Evolutionary conservation across 2,797 vertebrate species (phyloP).

Genomic region (Sternotherus odoratus): DNA sequence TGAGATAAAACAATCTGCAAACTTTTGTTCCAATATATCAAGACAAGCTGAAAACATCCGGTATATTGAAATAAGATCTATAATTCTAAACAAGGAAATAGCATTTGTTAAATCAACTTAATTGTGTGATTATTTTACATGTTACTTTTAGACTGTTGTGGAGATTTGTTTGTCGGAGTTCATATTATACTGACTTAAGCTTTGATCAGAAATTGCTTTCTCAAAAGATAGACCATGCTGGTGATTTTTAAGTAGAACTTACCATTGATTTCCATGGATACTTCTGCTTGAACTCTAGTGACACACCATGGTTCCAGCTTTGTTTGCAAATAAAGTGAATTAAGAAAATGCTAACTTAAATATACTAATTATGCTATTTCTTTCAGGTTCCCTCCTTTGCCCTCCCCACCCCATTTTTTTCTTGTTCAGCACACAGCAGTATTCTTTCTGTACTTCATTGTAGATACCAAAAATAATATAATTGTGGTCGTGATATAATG

Average conservation of each 20-base stretch:
- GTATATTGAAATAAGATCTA: constrained; percentile 49
- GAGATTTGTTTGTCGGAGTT: constrained; percentile 17
- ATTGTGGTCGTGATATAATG: not conserved
- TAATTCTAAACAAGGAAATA: constrained; percentile 49
- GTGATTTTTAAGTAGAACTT: not conserved
- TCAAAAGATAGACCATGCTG: not conserved
- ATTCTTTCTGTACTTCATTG: not conserved
- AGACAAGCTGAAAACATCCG: constrained; percentile 58
- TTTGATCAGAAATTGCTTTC: not conserved
- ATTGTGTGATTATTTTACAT: not conserved
- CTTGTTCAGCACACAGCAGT: not conserved
- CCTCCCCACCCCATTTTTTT: not conserved
- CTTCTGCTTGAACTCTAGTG: not conserved
- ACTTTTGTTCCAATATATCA: constrained; percentile 38
- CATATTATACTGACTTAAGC: not conserved
- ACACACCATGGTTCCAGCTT: not conserved
- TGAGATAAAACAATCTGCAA: constrained; percentile 30
- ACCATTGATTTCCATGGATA: not conserved
- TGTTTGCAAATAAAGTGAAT: not conserved
- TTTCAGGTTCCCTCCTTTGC: not conserved
- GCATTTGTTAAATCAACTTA: not conserved
- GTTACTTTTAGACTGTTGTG: not conserved
- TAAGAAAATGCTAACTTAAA: constrained; percentile 13
- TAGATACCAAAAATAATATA: not conserved
- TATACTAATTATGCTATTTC: not conserved